Evolutionary conservation across 2,888 invertebrate species (phyloP), one percentile per base, ranked within the genome.

Genomic region (Gastrophysa polygoni): DNA sequence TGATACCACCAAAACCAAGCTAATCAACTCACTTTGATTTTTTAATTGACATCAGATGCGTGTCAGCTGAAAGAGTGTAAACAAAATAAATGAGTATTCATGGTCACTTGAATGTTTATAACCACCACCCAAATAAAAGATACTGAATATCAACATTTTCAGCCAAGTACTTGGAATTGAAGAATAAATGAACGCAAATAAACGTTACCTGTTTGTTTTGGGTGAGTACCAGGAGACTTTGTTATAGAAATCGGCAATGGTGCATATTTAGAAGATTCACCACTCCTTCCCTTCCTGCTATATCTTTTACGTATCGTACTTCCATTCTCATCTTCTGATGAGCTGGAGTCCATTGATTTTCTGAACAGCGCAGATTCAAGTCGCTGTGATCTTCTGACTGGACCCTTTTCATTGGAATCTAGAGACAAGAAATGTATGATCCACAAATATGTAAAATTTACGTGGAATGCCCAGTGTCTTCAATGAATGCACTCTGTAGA

Each of bases 301-400:
- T 24, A 24, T 48, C 28, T 55, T 8, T n/a, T 28, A 52, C 43
- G 57, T 16, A 20, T 32, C 24, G 5, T 44, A 8, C 24, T 14
- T 29, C 21, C 10, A 50, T 55, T 24, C 17, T 63, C 63, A 47
- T 69, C 70, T n/a, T 66, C 66, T 8, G 69, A 65, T 18, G 68
- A 61, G 48, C 61, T 62, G 1, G 68, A 66, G 61, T 71, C 70
- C 24, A 66, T 51, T 32, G 63, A 47, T 14, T 34, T 2, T 11
- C n/a, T n/a, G n/a, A 14, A 14, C 44, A 21, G 29, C n/a, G 8
- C 8, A 38, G 21, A 7, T 59, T 54, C 29, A 46, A 38, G 20
- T 57, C 49, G 34, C 1, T 11, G 5, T 11, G 57, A 57, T 17
- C 38, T 57, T 57, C 50, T 49, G 7, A 16, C 1, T 10, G 49